Base-by-base conservation (phyloP, 2,888 invertebrate genomes). In the Temnothorax unifasciatus region DNA sequence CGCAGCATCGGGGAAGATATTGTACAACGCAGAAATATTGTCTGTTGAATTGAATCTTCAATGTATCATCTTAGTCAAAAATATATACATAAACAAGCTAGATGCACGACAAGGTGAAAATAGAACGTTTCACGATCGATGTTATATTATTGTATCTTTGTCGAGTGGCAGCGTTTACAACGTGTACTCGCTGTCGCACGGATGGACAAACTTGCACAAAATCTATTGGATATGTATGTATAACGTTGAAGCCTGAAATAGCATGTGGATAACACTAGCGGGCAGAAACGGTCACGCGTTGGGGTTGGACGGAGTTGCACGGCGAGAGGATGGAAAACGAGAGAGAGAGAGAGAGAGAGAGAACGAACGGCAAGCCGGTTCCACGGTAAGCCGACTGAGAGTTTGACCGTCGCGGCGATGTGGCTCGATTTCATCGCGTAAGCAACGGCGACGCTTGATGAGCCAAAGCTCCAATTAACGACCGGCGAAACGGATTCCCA, bases 401-500 rank as follows among this genome's bases (percentile, higher is more conserved):
- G 68, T 52, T 63, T 47, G 54, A 74, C 69, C 59, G 61, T 64
- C 73, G 71, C 59, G 38, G 44, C 54, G 44, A 64, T 61, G 79
- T 29, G 52, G 74, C 82, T 54, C 79, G 79, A 79, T 79, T 79
- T 79, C 79, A 81, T 73, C 79, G 73, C 73, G 79, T 71, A 34
- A 66, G 79, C 83, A 64, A 84, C 85, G 73, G 57, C 87, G 84
- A 75, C 88, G 79, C 87, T 91, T 90, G 88, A 90, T 90, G 91
- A 90, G 86, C 86, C 86, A 90, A 90, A 90, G 90, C 88, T 85
- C 84, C 83, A 90, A 91, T 91, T 90, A 91, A 89, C 90, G 86
- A 82, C 76, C 82, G 64, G 29, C 81, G 83, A 81, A 87, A 88
- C 82, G 83, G 57, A 71, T 79, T 29, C 29, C 29, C 29, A 29